phyloP scores from a whole-genome alignment of 2,113 vertebrate species.

The Erythrocercus mccallii region DNA sequence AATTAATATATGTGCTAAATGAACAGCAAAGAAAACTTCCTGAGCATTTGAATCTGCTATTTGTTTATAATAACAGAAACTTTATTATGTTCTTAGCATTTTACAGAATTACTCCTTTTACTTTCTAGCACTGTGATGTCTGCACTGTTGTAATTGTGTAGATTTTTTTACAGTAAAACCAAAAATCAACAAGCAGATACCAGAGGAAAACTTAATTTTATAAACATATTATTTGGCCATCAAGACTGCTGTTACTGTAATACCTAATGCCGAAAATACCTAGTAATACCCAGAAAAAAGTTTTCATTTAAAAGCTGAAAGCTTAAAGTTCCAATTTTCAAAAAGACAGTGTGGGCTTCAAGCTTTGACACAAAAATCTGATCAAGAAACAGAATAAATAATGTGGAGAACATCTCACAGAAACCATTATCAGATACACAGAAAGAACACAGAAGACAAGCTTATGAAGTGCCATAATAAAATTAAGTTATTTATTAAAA shows the following conservation, averaged over 20 bases:
- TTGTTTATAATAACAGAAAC: background rate
- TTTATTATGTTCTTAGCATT: background rate
- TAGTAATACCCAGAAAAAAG: background rate
- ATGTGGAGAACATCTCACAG: background rate
- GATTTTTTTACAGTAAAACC: background rate
- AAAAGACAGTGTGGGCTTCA: background rate
- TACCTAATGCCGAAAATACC: background rate
- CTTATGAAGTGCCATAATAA: background rate
- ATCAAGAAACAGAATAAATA: background rate
- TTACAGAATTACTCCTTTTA: background rate
- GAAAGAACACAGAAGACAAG: background rate
- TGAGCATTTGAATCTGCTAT: background rate
- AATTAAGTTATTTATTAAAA: background rate
- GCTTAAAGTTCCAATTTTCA: background rate
- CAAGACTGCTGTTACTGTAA: background rate
- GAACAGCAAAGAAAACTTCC: background rate
- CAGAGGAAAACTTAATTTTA: background rate
- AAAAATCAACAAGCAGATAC: background rate
- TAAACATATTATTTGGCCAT: background rate
- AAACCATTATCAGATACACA: background rate
- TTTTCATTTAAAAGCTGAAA: background rate
- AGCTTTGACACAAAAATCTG: background rate
- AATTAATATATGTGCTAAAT: background rate
- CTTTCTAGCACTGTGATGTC: background rate
- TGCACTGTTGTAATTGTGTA: background rate